Evolutionary conservation across 2,888 invertebrate species (phyloP).

Genomic region (Euspilapteryx auroguttella): DNA sequence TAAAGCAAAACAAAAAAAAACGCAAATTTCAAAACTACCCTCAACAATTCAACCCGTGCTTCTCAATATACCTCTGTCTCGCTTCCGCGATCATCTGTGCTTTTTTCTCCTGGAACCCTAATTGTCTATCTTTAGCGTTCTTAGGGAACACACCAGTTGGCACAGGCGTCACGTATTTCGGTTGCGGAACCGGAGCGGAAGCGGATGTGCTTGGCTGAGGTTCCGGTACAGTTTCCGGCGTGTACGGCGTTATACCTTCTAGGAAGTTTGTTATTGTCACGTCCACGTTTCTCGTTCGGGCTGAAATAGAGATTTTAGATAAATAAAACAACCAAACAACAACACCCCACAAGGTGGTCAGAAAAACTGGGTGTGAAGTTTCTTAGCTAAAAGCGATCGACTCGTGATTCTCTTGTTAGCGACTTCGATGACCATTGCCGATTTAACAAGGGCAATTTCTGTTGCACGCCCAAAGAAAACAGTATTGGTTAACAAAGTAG

Average conservation of each 20-base stretch:
- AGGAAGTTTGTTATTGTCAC: slow-evolving; percentile 79
- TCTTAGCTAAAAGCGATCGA: no score
- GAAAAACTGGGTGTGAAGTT: no score
- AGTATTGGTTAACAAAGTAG: no score
- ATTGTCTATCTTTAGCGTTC: slow-evolving; percentile 64
- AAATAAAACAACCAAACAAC: no score
- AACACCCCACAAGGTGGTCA: no score
- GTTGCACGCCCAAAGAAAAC: no score
- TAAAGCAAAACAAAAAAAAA: no score
- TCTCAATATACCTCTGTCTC: slow-evolving; percentile 75
- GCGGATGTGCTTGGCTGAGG: slow-evolving; percentile 4
- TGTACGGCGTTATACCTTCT: slow-evolving; percentile 72
- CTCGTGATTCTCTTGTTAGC: no score
- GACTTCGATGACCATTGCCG: no score
- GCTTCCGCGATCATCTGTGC: slow-evolving; percentile 77
- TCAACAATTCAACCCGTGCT: slow-evolving; percentile 63
- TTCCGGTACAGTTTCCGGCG: slow-evolving; percentile 16
- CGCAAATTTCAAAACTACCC: no score
- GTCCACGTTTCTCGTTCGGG: slow-evolving; percentile 74
- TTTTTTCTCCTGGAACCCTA: slow-evolving; percentile 80
- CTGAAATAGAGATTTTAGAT: no score
- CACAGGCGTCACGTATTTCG: slow-evolving; percentile 25
- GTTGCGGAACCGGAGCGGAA: slow-evolving; percentile 9
- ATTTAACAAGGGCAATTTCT: no score
- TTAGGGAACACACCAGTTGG: slow-evolving; percentile 51